Percentiles rank a stretch among this genome's conserved stretches.
Conservation (phyloP, 2,113 vertebrate genomes). For the Scortum barcoo region DNA sequence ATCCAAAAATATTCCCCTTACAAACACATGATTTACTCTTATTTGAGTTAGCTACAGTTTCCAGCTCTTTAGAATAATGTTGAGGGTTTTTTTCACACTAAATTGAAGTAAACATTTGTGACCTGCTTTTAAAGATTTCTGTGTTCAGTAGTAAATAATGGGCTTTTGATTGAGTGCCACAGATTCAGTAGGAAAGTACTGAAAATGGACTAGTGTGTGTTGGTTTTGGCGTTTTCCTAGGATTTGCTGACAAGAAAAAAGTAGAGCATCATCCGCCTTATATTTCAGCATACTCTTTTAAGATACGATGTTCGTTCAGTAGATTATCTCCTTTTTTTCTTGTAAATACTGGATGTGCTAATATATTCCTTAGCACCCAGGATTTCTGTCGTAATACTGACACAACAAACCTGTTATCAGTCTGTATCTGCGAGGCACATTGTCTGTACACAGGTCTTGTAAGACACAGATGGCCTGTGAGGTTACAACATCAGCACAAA, state of each 20-base stretch:
- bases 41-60: neutral
- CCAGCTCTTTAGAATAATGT: neutral
- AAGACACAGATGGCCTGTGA: conserved; percentile 49
- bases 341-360: neutral
- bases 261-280: neutral
- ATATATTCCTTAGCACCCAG: conserved; percentile 8
- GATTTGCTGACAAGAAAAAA: neutral
- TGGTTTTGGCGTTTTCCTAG: neutral
- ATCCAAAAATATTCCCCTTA: neutral
- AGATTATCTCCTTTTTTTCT: neutral
- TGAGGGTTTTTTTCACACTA: neutral
- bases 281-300: neutral
- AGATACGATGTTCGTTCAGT: neutral
- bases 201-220: neutral
- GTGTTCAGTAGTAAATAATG: neutral
- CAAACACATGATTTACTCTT: neutral
- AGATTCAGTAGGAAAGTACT: neutral
- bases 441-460: conserved; percentile 11
- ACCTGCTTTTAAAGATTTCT: conserved; percentile 1
- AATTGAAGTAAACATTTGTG: neutral
- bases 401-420: conserved; percentile 1
- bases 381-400: conserved; percentile 12
- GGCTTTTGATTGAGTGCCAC: neutral
- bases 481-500: conserved; percentile 58
- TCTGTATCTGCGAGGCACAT: neutral